Evolutionary conservation across 2,113 vertebrate species (phyloP).

Genomic region (Pheucticus melanocephalus): DNA sequence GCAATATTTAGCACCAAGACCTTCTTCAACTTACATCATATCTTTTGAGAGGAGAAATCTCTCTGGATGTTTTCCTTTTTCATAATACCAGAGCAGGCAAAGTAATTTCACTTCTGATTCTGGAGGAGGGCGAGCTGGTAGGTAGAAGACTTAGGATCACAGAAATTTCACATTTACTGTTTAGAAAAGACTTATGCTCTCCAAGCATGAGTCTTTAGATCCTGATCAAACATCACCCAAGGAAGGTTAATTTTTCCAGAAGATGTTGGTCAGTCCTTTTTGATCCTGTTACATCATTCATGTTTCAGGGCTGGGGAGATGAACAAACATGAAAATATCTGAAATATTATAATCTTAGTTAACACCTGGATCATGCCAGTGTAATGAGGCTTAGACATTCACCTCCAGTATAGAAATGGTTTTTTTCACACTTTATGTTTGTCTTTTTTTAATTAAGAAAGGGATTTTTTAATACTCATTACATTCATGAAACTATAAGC

Average conservation of each 20-base stretch:
- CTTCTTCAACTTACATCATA: not conserved
- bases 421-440: not conserved
- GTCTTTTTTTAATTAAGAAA: not conserved
- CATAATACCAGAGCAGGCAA: not conserved
- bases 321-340: not conserved
- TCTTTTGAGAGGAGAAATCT: not conserved
- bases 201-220: not conserved
- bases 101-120: not conserved
- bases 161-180: not conserved
- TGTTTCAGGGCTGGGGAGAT: not conserved
- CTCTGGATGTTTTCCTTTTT: not conserved
- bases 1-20: not conserved
- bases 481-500: not conserved
- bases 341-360: not conserved
- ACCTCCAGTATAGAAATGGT: not conserved
- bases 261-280: not conserved
- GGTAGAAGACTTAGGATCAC: not conserved
- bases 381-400: not conserved
- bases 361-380: not conserved
- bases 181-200: not conserved
- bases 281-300: not conserved
- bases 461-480: not conserved
- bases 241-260: not conserved
- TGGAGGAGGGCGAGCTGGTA: not conserved
- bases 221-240: not conserved